phyloP scores from a whole-genome alignment of 2,113 vertebrate genomes.

The Oryzias curvinotus region DNA sequence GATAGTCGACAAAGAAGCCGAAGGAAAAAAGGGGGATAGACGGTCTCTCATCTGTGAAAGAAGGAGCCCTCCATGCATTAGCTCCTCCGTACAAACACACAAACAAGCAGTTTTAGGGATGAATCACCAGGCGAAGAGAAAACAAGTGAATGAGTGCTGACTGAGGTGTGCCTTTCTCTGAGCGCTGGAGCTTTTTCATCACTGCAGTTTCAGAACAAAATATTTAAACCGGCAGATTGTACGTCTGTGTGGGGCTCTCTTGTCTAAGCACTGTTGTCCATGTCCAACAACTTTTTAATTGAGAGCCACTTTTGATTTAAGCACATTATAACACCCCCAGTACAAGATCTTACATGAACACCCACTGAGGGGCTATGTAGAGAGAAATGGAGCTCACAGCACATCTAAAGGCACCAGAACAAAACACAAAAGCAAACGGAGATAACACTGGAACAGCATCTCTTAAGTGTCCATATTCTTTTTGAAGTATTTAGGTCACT shows the following conservation, averaged over 20 bases:
- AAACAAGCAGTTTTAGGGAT: conserved; percentile 26
- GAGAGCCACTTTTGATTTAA: conserved; percentile 38
- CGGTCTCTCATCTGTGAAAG: conserved; percentile 34
- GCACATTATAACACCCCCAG: conserved; percentile 46
- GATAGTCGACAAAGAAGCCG: conserved; percentile 17
- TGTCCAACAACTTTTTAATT: conserved; percentile 18
- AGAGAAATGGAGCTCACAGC: conserved; percentile 52
- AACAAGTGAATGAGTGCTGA: conserved; percentile 47
- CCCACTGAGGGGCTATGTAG: conserved; percentile 55
- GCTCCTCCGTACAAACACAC: conserved; percentile 35
- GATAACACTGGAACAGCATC: conserved; percentile 8
- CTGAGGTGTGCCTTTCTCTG: conserved; percentile 33
- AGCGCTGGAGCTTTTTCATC: conserved; percentile 37
- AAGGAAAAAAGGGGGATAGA: conserved; percentile 26
- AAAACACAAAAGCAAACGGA: conserved; percentile 1
- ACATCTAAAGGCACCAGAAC: neutral
- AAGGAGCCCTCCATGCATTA: conserved; percentile 44
- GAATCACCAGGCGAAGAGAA: conserved; percentile 37
- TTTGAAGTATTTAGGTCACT: conserved; percentile 2
- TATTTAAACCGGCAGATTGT: conserved; percentile 48
- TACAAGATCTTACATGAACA: conserved; percentile 58
- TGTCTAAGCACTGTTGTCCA: conserved; percentile 4
- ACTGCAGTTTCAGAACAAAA: conserved; percentile 27
- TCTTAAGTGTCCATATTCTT: neutral
- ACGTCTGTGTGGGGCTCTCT: conserved; percentile 11